A percentile compares a stretch with the other conserved stretches of the same genome.
phyloP scores from a whole-genome alignment of 64 coral and sea anemone genomes.

The Montipora sp. region DNA sequence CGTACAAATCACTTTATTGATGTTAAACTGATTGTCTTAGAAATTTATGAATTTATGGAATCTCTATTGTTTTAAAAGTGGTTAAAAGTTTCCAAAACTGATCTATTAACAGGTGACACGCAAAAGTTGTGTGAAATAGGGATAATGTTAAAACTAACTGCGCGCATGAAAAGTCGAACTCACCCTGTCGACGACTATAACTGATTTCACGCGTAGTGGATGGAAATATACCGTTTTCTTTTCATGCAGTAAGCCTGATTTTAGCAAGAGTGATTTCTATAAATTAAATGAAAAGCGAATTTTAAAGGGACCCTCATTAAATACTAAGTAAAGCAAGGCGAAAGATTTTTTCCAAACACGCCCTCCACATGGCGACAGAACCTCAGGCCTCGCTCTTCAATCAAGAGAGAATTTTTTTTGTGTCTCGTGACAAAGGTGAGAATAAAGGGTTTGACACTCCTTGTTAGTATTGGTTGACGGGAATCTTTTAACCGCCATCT shows the following conservation, averaged over 20 bases:
- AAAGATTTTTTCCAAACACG: neutral
- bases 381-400: neutral
- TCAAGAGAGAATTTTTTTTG: constrained; percentile 25
- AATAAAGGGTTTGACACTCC: constrained; percentile 25
- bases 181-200: no score
- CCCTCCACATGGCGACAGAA: constrained; percentile 14
- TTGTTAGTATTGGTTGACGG: constrained; percentile 28
- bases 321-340: neutral
- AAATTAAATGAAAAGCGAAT: neutral
- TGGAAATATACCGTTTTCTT: neutral
- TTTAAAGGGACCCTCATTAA: neutral
- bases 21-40: neutral
- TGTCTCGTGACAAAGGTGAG: constrained; percentile 1
- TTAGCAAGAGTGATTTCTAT: neutral
- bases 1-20: neutral
- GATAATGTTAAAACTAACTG: no score
- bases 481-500: constrained; percentile 11
- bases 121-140: no score
- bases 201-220: neutral
- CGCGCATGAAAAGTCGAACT: no score
- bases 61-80: neutral
- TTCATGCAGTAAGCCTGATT: neutral
- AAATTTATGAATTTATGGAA: neutral
- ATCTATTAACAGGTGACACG: neutral
- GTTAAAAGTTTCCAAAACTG: neutral